These are phyloP conservation scores for Clamator glandarius DNA, from an alignment of 2,797 vertebrate genomes.

Conservation along the genomic window DNA sequence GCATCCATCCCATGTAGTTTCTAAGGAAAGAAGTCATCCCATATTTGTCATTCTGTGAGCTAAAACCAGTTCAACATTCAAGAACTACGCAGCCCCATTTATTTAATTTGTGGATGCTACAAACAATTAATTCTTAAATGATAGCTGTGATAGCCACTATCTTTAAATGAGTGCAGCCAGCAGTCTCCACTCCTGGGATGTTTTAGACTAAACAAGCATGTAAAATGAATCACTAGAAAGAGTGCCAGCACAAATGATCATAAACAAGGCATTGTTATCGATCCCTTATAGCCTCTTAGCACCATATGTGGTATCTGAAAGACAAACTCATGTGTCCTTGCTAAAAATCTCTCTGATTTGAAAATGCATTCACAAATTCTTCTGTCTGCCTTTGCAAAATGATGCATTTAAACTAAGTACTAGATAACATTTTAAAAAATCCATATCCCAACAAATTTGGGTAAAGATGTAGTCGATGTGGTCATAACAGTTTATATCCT, in stretches of 20 bases:
- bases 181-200: neutral
- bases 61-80: neutral
- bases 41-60: neutral
- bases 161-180: neutral
- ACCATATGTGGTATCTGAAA: neutral
- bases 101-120: constrained; percentile 8
- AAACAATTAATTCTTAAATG: constrained; percentile 35
- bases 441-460: neutral
- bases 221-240: constrained; percentile 18
- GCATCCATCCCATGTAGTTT: neutral
- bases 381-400: neutral
- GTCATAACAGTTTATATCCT: neutral
- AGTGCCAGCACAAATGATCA: neutral
- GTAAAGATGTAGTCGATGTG: neutral
- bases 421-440: neutral
- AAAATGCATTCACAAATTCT: neutral
- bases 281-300: neutral
- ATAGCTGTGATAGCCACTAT: neutral
- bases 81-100: neutral
- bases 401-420: neutral
- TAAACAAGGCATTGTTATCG: neutral
- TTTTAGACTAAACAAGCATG: constrained; percentile 6
- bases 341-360: neutral
- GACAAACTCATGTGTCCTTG: neutral
- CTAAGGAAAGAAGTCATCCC: neutral